Conservation (phyloP, 2,797 vertebrate genomes). For the Danio kyathit region DNA sequence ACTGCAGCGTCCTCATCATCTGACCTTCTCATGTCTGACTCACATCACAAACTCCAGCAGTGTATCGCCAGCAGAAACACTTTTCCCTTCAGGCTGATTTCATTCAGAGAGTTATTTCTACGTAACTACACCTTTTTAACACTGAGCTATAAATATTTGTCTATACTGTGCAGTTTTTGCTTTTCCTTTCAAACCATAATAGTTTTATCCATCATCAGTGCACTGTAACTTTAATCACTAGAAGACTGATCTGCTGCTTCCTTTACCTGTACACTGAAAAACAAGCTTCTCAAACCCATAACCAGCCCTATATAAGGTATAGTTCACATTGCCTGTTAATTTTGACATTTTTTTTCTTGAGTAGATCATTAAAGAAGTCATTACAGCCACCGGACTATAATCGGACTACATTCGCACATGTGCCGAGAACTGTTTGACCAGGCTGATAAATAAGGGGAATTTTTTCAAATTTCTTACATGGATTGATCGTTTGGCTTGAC, state of each 20-base stretch:
- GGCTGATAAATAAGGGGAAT: too few relatives aligned
- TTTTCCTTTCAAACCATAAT: background rate
- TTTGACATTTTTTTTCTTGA: too few relatives aligned
- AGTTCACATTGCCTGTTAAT: too few relatives aligned
- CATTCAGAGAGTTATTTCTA: background rate
- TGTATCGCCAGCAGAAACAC: background rate
- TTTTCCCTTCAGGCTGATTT: background rate
- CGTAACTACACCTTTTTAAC: too few relatives aligned
- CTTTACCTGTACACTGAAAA: background rate
- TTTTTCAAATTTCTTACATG: too few relatives aligned
- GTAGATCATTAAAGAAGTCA: too few relatives aligned
- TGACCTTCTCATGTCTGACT: background rate
- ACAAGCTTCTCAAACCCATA: background rate
- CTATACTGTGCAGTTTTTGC: background rate
- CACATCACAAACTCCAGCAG: background rate
- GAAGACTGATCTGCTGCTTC: background rate
- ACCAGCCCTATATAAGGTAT: too few relatives aligned
- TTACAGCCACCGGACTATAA: too few relatives aligned
- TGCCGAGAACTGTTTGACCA: too few relatives aligned
- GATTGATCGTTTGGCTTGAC: too few relatives aligned
- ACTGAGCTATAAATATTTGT: too few relatives aligned
- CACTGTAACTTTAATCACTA: slow-evolving; percentile 5
- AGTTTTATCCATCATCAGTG: background rate
- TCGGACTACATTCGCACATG: too few relatives aligned
- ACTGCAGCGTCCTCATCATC: slow-evolving; percentile 11